Evolutionary conservation across 64 coral and sea anemone species (phyloP), one percentile per base, ranked within the genome.

Genomic region (Porites australiensis): DNA sequence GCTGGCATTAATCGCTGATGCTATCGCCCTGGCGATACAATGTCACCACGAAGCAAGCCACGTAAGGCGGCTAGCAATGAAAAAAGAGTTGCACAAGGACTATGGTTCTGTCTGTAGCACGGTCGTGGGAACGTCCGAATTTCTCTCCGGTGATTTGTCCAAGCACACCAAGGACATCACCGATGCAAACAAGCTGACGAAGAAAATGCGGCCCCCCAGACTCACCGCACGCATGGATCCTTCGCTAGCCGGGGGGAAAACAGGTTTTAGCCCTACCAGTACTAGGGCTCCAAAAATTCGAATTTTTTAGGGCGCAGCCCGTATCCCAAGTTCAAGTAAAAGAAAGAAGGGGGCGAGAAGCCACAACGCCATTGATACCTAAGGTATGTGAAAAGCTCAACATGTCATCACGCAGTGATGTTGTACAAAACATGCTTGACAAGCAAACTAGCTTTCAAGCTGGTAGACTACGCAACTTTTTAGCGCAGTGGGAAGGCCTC

Each of bases 181-280:
- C 2, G 67, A 70, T 22, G 67, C 67, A n/a, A 70, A 70, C 67
- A 70, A 70, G 67, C 10, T 70, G 67, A 70, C 67, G n/a, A 70
- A 70, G 67, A 70, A 70, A 70, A 70, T 70, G 67, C 67, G 19
- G n/a, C 67, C 67, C 67, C 67, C 67, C 67, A 70, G 67, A 23
- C n/a, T 7, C 67, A 70, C 67, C 19, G 67, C 67, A 70, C 0
- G 67, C 67, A 70, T 70, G 67, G 67, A 6, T 70, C 67, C 67
- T 70, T 70, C 3, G 67, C 67, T 70, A 70, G 67, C n/a, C 67
- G 67, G 67, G 21, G 67, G 67, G 64, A 66, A 22, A 70, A 70
- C 67, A 70, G n/a, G 11, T 22, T 70, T 70, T 23, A 1, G 21
- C 21, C 67, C 67, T 70, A 66, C 64, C 37, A 46, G 23, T 44